These are phyloP conservation scores for Dynastes hyllus DNA, from an alignment of 2,888 invertebrate species.

Conservation along the genomic window DNA sequence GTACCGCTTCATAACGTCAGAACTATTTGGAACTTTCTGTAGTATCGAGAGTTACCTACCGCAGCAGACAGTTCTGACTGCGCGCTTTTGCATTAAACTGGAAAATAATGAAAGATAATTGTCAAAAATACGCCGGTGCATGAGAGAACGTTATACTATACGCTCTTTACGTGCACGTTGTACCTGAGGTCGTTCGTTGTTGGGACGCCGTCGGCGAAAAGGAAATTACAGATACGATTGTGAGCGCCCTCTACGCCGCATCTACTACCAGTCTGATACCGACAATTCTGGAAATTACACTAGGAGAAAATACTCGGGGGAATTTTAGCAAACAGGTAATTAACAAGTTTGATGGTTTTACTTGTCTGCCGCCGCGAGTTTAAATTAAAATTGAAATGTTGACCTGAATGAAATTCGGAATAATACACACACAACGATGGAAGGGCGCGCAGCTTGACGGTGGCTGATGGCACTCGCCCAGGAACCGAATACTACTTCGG, in stretches of 20 bases:
- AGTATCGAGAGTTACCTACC: slow-evolving; percentile 24
- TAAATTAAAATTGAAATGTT: slow-evolving; percentile 70
- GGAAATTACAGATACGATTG: slow-evolving; percentile 67
- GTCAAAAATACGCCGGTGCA: slow-evolving; percentile 49
- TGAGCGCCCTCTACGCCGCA: slow-evolving; percentile 39
- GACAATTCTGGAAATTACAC: slow-evolving; percentile 71
- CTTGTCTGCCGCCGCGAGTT: slow-evolving; percentile 65
- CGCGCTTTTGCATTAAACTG: slow-evolving; percentile 23
- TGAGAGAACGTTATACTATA: slow-evolving; percentile 43
- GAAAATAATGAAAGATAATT: slow-evolving; percentile 49
- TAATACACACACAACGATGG: slow-evolving; percentile 58
- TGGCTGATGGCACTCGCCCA: background rate
- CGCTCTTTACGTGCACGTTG: slow-evolving; percentile 31
- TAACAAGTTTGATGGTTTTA: slow-evolving; percentile 72
- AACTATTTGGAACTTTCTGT: slow-evolving; percentile 12
- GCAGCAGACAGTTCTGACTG: slow-evolving; percentile 7
- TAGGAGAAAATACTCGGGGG: slow-evolving; percentile 70
- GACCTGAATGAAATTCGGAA: slow-evolving; percentile 64
- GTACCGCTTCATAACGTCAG: background rate
- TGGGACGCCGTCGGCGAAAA: slow-evolving; percentile 60
- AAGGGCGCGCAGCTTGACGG: slow-evolving; percentile 18
- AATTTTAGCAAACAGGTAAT: slow-evolving; percentile 71
- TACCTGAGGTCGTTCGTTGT: slow-evolving; percentile 59
- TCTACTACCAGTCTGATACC: slow-evolving; percentile 65
- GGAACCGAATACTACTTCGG: background rate